phyloP scores from a whole-genome alignment of 2,797 vertebrate genomes.

The Tangara arthus region DNA sequence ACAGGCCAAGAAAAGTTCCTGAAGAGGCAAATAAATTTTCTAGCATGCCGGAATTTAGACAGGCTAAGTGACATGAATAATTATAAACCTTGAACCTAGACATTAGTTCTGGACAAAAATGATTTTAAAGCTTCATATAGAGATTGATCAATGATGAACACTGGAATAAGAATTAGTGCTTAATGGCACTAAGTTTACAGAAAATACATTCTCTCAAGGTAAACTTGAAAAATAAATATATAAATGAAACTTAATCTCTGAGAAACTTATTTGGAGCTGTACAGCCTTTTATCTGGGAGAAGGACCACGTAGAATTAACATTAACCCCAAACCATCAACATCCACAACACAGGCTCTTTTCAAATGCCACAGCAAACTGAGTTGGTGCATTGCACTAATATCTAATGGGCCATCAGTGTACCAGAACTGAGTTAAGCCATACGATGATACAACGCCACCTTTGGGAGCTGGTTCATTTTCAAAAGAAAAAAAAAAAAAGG shows the following conservation, averaged over 20 bases:
- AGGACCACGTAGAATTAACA: not conserved
- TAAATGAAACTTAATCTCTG: not conserved
- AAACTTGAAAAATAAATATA: not conserved
- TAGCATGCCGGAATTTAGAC: not conserved
- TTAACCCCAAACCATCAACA: not conserved
- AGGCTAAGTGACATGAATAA: not conserved
- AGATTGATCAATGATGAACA: not conserved
- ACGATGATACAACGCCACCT: not conserved
- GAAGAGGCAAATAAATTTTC: not conserved
- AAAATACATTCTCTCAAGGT: not conserved
- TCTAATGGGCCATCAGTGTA: not conserved
- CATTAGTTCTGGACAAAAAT: not conserved
- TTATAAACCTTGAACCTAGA: not conserved
- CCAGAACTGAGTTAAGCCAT: not conserved
- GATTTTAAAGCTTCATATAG: not conserved
- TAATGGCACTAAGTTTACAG: not conserved
- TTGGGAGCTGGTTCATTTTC: not conserved
- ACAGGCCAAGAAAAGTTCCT: not conserved
- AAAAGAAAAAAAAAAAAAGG: not conserved
- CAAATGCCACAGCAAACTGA: not conserved
- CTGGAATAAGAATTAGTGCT: not conserved
- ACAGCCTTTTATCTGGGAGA: not conserved
- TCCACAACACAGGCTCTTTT: not conserved
- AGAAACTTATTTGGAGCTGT: not conserved
- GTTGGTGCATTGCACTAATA: not conserved